A percentile compares a stretch with the other conserved stretches of the same genome.
These are phyloP conservation scores for Metridium senile DNA, from an alignment of 92 coral and sea anemone species.

Conservation along the genomic window DNA sequence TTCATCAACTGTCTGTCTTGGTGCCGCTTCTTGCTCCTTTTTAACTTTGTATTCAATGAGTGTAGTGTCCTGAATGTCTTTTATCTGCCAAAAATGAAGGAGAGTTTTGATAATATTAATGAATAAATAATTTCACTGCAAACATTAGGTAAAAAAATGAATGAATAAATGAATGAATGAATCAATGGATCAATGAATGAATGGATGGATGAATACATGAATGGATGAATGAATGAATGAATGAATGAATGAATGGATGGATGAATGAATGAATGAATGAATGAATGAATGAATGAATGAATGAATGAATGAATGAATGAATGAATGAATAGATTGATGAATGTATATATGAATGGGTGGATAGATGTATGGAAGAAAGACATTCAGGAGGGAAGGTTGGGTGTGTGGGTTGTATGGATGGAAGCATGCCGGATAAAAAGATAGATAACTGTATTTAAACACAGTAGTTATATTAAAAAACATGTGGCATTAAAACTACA, in stretches of 20 bases:
- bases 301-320: background rate
- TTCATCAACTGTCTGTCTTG: background rate
- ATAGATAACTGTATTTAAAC: too few relatives aligned
- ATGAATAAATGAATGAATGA: background rate
- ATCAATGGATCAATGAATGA: too few relatives aligned
- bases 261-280: background rate
- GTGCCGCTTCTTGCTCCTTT: slow-evolving; percentile 1
- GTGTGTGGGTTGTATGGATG: too few relatives aligned
- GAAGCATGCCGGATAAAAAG: too few relatives aligned
- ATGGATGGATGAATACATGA: too few relatives aligned
- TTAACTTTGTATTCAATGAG: background rate
- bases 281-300: background rate
- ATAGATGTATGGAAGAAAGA: background rate
- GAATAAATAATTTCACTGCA: background rate
- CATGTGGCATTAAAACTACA: too few relatives aligned
- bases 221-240: background rate
- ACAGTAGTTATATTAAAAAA: too few relatives aligned
- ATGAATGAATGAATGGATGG: too few relatives aligned
- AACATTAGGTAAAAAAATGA: background rate
- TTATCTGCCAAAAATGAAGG: background rate
- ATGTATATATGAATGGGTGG: background rate
- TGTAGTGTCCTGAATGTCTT: background rate
- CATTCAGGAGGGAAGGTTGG: too few relatives aligned
- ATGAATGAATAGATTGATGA: too few relatives aligned
- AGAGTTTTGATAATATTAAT: background rate